Evolutionary conservation across 2,888 invertebrate species (phyloP).

Genomic region (Tuta absoluta): DNA sequence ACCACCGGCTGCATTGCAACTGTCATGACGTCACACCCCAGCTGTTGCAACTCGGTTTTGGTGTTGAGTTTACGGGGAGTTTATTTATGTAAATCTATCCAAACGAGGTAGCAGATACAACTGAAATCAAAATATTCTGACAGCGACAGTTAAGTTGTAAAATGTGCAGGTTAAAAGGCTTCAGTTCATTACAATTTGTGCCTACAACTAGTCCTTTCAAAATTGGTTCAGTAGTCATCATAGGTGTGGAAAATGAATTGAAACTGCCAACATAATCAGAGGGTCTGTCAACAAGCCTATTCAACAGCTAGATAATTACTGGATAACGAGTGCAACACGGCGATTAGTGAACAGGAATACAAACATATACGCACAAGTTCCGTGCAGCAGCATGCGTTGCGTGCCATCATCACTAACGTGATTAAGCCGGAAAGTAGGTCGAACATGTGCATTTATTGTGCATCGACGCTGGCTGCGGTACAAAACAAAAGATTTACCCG

Average conservation of each 20-base stretch:
- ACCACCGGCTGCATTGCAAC: constrained; percentile 21
- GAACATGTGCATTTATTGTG: constrained; percentile 23
- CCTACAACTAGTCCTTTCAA: too few species aligned
- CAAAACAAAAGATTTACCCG: not conserved
- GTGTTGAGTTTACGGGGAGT: constrained; percentile 3
- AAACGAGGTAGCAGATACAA: not conserved
- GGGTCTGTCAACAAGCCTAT: too few species aligned
- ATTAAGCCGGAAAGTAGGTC: constrained; percentile 32
- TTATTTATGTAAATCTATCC: constrained; percentile 5
- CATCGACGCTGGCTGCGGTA: not conserved
- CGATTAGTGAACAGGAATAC: not conserved
- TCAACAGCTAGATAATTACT: too few species aligned
- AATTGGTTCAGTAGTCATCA: too few species aligned
- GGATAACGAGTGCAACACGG: not conserved
- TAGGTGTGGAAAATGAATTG: too few species aligned
- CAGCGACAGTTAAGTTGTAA: not conserved
- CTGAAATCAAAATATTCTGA: constrained; percentile 22
- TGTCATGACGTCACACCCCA: constrained; percentile 28
- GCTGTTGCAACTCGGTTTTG: constrained; percentile 20
- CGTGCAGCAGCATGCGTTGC: constrained; percentile 30
- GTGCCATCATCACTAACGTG: constrained; percentile 34
- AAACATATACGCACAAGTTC: constrained; percentile 18
- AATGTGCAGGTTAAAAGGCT: too few species aligned
- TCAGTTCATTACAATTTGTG: not conserved
- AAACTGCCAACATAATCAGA: too few species aligned